These are phyloP conservation scores for Mamestra brassicae DNA, from an alignment of 2,888 invertebrate genomes.

Conservation along the genomic window DNA sequence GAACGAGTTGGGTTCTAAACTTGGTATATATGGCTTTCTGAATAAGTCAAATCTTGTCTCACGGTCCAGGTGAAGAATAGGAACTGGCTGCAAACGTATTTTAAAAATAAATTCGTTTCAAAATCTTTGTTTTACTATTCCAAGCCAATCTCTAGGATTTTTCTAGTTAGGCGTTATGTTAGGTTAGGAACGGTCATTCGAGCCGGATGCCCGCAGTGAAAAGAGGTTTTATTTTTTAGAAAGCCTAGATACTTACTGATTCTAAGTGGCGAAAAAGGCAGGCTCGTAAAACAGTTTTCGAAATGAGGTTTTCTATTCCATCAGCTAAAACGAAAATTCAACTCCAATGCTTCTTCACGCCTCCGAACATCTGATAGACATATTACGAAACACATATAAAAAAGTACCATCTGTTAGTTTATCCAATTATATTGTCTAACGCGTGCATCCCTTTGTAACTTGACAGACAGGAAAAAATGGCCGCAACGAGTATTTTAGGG, in stretches of 20 bases:
- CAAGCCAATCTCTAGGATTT: neutral
- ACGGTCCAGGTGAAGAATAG: slow-evolving; percentile 2
- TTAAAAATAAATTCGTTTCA: slow-evolving; percentile 1
- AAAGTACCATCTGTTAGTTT: slow-evolving; percentile 68
- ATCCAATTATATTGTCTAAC: slow-evolving; percentile 69
- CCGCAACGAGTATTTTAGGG: slow-evolving; percentile 64
- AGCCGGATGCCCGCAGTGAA: neutral
- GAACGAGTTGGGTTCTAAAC: slow-evolving; percentile 16
- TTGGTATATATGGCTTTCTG: slow-evolving; percentile 26
- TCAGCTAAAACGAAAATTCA: neutral
- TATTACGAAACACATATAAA: slow-evolving; percentile 52
- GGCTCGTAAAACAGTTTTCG: neutral
- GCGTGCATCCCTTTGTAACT: slow-evolving; percentile 64
- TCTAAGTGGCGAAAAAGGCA: neutral
- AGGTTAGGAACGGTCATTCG: slow-evolving; percentile 3
- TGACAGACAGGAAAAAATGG: slow-evolving; percentile 71
- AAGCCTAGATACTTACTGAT: neutral
- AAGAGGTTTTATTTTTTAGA: neutral
- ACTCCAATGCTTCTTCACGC: too few relatives aligned
- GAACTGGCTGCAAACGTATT: neutral
- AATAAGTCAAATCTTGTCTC: slow-evolving; percentile 27
- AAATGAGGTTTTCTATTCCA: neutral
- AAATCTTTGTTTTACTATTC: neutral
- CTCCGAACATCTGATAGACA: slow-evolving; percentile 51
- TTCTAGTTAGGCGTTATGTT: neutral